These are phyloP conservation scores for Crotalus helleri DNA, from an alignment of 2,113 vertebrate genomes.

Conservation along the genomic window DNA sequence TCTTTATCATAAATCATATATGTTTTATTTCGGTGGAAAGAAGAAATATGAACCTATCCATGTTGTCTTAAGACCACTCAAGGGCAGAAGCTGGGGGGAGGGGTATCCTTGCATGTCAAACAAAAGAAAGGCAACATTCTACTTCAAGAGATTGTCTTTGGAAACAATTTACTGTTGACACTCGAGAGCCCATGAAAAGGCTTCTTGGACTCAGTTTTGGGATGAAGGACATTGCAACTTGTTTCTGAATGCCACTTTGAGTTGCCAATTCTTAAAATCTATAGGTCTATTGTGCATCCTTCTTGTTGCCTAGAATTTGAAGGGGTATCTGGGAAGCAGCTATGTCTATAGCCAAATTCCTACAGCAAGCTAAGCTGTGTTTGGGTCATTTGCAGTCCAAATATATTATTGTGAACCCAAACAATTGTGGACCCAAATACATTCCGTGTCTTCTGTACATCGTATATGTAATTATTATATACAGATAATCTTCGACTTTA, in stretches of 20 bases:
- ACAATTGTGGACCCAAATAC: neutral
- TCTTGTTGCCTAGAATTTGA: conserved; percentile 30
- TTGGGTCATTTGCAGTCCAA: too few relatives aligned
- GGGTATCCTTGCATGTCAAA: conserved; percentile 61
- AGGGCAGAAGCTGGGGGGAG: conserved; percentile 51
- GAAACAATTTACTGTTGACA: conserved; percentile 71
- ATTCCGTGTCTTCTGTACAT: neutral
- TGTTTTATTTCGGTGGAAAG: conserved; percentile 39
- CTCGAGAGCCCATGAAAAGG: conserved; percentile 75
- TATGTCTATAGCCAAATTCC: neutral
- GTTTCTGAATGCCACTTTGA: conserved; percentile 60
- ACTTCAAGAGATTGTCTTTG: conserved; percentile 69
- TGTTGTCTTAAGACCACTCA: conserved; percentile 52
- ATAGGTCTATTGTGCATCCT: conserved; percentile 64
- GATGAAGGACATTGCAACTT: conserved; percentile 73
- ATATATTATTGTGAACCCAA: neutral
- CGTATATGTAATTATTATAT: too few relatives aligned
- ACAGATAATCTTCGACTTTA: neutral
- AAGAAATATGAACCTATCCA: conserved; percentile 49
- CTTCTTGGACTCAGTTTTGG: conserved; percentile 73
- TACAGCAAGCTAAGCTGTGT: too few relatives aligned
- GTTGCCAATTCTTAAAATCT: conserved; percentile 64
- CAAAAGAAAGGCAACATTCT: conserved; percentile 65
- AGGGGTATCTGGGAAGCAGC: neutral
- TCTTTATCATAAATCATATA: neutral